Conservation (phyloP, 2,888 invertebrate species). For the Galeopsomyia nigrocyanea region DNA sequence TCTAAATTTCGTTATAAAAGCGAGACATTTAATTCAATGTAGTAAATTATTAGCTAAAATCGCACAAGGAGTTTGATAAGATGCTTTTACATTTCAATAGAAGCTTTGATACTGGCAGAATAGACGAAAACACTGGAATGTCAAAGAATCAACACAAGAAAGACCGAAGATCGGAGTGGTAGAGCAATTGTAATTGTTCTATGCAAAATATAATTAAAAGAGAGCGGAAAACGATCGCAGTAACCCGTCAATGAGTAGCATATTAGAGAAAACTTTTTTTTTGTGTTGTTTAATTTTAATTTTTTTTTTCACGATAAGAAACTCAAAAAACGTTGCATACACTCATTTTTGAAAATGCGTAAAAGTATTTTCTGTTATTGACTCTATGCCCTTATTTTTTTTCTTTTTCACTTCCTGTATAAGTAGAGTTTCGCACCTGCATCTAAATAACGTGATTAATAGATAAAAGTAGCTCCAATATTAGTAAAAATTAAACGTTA, state of each 20-base stretch:
- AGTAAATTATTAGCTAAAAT: too few relatives aligned
- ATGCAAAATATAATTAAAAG: background rate
- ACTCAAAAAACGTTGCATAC: conserved; percentile 3
- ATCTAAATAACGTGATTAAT: conserved; percentile 26
- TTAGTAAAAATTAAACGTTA: conserved; percentile 24
- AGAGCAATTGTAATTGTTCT: too few relatives aligned
- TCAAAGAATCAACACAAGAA: conserved; percentile 29
- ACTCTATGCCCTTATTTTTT: conserved; percentile 4
- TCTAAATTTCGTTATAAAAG: background rate
- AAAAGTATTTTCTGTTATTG: too few relatives aligned
- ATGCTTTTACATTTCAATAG: conserved; percentile 1
- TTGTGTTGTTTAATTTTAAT: background rate
- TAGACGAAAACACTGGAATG: conserved; percentile 37
- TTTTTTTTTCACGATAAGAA: background rate
- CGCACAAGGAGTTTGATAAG: background rate
- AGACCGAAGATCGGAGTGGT: too few relatives aligned
- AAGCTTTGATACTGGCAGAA: conserved; percentile 14
- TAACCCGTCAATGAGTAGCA: background rate
- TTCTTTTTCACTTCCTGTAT: conserved; percentile 32
- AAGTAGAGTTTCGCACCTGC: conserved; percentile 20
- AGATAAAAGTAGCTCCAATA: conserved; percentile 20
- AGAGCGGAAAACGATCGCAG: conserved; percentile 25
- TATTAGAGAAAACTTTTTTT: background rate
- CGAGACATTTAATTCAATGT: background rate
- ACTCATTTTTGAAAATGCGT: conserved; percentile 15